A percentile compares a stretch with the other conserved stretches of the same genome.
These are phyloP conservation scores for Tortricodes alternella DNA, from an alignment of 2,888 invertebrate species.

Conservation along the genomic window DNA sequence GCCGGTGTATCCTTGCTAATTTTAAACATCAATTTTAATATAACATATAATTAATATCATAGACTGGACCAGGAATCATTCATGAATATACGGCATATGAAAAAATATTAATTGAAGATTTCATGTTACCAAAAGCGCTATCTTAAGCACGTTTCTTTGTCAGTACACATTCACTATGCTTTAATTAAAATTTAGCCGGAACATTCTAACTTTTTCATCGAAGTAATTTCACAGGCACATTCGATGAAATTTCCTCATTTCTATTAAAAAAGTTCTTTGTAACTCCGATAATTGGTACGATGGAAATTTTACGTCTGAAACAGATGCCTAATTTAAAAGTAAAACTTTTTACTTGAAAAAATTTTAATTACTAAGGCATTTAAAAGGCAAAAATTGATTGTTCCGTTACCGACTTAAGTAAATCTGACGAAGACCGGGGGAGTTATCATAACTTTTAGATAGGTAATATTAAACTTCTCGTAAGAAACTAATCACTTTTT, in stretches of 20 bases:
- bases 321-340: conserved; percentile 53
- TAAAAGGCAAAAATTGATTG: conserved; percentile 40
- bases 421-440: conserved; percentile 23
- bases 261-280: conserved; percentile 53
- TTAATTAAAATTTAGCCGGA: conserved; percentile 37
- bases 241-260: conserved; percentile 47
- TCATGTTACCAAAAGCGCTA: too few relatives aligned
- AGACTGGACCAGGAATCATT: too few relatives aligned
- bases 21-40: too few relatives aligned
- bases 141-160: not conserved
- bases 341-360: conserved; percentile 49
- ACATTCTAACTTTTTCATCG: conserved; percentile 44
- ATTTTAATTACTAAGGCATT: conserved; percentile 44
- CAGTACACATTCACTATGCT: not conserved
- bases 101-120: too few relatives aligned
- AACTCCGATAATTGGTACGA: conserved; percentile 47
- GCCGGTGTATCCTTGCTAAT: too few relatives aligned
- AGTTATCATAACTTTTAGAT: conserved; percentile 6
- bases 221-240: conserved; percentile 43
- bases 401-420: conserved; percentile 38
- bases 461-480: conserved; percentile 13
- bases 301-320: conserved; percentile 44
- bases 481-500: conserved; percentile 12
- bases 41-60: too few relatives aligned
- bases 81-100: too few relatives aligned